These are phyloP conservation scores for Eutrigla gurnardus DNA, from an alignment of 2,797 vertebrate genomes.

Conservation along the genomic window DNA sequence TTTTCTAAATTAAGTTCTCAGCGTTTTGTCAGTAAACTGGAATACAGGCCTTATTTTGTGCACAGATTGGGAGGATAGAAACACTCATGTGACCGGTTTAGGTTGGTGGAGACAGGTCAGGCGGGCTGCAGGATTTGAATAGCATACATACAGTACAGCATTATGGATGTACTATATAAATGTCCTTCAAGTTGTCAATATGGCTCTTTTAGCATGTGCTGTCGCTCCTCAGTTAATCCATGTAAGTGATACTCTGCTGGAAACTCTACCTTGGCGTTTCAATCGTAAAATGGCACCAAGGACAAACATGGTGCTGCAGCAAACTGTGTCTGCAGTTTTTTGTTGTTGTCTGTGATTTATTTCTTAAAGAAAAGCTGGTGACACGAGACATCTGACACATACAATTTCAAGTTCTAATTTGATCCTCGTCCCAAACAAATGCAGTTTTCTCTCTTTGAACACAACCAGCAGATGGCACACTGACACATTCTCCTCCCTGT, in stretches of 20 bases:
- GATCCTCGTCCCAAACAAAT: not conserved
- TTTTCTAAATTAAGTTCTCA: not conserved
- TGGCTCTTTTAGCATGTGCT: conserved; percentile 44
- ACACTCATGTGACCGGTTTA: not conserved
- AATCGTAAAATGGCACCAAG: conserved; percentile 60
- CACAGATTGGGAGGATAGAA: not conserved
- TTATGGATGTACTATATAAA: conserved; percentile 18
- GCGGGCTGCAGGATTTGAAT: conserved; percentile 28
- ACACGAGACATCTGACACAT: not conserved
- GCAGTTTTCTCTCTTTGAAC: conserved; percentile 11
- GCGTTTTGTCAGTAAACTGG: not conserved
- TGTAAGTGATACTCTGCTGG: conserved; percentile 65
- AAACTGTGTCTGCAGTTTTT: conserved; percentile 9
- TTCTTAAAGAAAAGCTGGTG: not conserved
- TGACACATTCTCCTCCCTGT: conserved; percentile 16
- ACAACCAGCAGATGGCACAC: conserved; percentile 71
- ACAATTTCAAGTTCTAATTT: not conserved
- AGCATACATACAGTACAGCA: conserved; percentile 10
- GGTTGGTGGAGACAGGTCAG: not conserved
- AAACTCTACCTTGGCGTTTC: conserved; percentile 61
- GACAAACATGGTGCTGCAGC: conserved; percentile 44
- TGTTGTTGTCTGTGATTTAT: conserved; percentile 12
- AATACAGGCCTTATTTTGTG: not conserved
- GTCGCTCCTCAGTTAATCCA: conserved; percentile 40
- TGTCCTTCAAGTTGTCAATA: conserved; percentile 46